These are phyloP conservation scores for Lasiurus cinereus DNA, from an alignment of 2,113 vertebrate species.

Conservation along the genomic window DNA sequence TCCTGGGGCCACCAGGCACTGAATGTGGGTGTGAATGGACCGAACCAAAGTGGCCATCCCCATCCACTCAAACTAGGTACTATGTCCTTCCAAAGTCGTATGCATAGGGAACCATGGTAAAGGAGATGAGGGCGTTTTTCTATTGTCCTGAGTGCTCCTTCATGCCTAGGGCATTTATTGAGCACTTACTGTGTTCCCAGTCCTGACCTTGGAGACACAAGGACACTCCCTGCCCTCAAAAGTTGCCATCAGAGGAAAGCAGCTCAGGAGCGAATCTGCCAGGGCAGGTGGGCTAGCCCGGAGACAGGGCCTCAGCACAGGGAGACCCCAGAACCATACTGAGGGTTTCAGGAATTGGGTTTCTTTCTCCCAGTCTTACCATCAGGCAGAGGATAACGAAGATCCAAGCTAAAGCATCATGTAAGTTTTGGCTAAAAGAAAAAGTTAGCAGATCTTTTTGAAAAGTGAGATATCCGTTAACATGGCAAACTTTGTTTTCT, in stretches of 20 bases:
- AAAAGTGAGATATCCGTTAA: background rate
- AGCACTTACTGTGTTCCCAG: background rate
- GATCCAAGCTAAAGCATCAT: accelerated
- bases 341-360: background rate
- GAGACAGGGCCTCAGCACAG: background rate
- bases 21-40: background rate
- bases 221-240: background rate
- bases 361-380: background rate
- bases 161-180: background rate
- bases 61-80: background rate
- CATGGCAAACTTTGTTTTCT: background rate
- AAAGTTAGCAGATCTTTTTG: background rate
- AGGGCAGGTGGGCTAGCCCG: background rate
- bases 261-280: background rate
- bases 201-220: no score
- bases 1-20: background rate
- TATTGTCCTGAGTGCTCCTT: background rate
- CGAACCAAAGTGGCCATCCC: background rate
- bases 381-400: background rate
- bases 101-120: no score
- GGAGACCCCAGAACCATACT: background rate
- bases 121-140: accelerated
- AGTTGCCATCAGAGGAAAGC: background rate
- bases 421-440: background rate
- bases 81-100: background rate